Conservation (phyloP, 2,888 invertebrate genomes). For the Cryptocephalus primarius region DNA sequence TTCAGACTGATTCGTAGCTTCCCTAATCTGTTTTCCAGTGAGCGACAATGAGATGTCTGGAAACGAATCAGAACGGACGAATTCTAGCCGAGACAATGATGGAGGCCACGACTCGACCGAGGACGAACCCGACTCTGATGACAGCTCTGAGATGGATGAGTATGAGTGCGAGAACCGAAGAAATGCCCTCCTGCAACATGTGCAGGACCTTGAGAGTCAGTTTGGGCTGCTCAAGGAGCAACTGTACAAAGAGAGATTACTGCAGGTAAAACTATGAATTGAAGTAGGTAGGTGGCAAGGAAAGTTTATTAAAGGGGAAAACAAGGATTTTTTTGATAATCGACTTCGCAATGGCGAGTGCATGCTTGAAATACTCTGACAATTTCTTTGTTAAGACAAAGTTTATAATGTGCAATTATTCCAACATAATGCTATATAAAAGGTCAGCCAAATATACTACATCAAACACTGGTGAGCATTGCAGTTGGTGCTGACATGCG, state of each 20-base stretch:
- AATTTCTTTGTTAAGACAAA: too few species aligned
- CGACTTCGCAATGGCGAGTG: too few species aligned
- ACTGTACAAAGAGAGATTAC: conserved; percentile 75
- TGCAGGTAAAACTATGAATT: conserved; percentile 40
- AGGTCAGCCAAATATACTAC: too few species aligned
- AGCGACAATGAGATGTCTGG: conserved; percentile 59
- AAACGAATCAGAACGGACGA: conserved; percentile 57
- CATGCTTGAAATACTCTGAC: too few species aligned
- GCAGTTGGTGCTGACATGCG: too few species aligned
- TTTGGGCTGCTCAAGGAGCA: conserved; percentile 80
- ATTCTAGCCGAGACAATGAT: conserved; percentile 55
- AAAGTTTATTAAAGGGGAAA: too few species aligned
- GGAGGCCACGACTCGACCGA: conserved; percentile 60
- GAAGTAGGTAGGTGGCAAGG: too few species aligned
- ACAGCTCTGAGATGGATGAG: conserved; percentile 86
- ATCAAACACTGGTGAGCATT: too few species aligned
- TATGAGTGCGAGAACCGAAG: conserved; percentile 76
- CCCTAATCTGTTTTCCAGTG: conserved; percentile 32
- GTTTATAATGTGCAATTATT: too few species aligned
- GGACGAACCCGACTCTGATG: conserved; percentile 74
- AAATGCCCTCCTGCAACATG: conserved; percentile 73
- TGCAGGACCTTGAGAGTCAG: conserved; percentile 81
- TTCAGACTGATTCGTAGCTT: too few species aligned
- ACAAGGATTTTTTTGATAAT: too few species aligned
- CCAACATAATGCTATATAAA: too few species aligned